Percentiles rank a stretch among this genome's conserved stretches.
phyloP scores from a whole-genome alignment of 2,113 vertebrate genomes.

The Siniperca chuatsi region DNA sequence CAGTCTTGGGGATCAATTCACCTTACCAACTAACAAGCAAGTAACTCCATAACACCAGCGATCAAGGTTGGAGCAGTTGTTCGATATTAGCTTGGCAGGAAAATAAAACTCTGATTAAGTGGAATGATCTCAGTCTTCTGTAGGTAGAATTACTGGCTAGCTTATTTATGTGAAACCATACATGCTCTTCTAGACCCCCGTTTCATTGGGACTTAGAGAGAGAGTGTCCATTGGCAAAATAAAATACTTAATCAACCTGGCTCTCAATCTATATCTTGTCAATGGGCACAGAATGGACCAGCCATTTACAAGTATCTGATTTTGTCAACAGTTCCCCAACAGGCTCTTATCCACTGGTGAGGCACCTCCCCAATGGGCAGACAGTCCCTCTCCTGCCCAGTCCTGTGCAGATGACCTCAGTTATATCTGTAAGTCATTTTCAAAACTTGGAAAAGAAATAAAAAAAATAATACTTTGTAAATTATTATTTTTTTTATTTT shows the following conservation, averaged over 20 bases:
- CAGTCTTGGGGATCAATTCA: background rate
- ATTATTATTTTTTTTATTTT: background rate
- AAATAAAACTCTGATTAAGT: background rate
- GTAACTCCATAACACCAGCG: background rate
- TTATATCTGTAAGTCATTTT: slow-evolving; percentile 93
- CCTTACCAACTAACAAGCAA: background rate
- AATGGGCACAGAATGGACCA: background rate
- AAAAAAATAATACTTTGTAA: background rate
- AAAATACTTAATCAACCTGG: background rate
- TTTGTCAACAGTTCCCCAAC: slow-evolving; percentile 89
- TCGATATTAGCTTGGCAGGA: background rate
- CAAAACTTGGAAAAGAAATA: background rate
- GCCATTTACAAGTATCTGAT: slow-evolving; percentile 24
- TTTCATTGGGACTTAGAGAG: background rate
- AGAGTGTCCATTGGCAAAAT: background rate
- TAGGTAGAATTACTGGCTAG: background rate
- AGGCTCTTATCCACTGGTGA: slow-evolving; percentile 90
- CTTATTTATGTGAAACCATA: background rate
- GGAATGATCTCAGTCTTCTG: background rate
- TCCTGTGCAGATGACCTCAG: slow-evolving; percentile 94
- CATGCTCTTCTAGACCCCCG: too few species aligned
- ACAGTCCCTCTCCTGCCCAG: slow-evolving; percentile 93
- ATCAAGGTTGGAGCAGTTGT: background rate
- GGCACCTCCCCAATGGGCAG: slow-evolving; percentile 97
- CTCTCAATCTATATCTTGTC: background rate